phyloP scores from a whole-genome alignment of 2,113 vertebrate genomes.

The Sturnus vulgaris region DNA sequence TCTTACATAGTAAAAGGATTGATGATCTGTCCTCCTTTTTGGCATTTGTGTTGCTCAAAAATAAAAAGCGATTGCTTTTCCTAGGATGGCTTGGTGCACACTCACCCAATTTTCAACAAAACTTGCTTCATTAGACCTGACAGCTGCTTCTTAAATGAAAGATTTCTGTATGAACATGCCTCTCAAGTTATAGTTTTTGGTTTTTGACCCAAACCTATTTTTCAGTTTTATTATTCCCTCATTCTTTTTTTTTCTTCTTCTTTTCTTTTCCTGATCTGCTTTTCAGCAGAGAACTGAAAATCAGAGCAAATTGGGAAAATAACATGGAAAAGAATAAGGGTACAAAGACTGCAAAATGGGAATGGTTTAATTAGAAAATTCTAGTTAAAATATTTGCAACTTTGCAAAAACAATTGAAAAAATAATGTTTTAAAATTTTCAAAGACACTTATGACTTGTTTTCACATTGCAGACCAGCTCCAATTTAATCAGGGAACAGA shows the following conservation, averaged over 20 bases:
- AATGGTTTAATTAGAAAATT: neutral
- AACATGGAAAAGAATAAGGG: neutral
- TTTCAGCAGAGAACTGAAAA: neutral
- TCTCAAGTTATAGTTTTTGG: neutral
- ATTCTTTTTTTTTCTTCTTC: neutral
- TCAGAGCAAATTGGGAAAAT: neutral
- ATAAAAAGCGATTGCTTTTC: neutral
- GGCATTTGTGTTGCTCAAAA: neutral
- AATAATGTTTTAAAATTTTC: neutral
- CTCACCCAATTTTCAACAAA: neutral
- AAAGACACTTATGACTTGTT: neutral
- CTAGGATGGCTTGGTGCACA: neutral
- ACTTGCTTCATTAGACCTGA: neutral
- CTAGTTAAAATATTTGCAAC: neutral
- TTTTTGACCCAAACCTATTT: neutral
- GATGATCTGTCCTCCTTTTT: neutral
- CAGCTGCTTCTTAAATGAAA: neutral
- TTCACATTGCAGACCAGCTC: neutral
- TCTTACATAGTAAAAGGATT: neutral
- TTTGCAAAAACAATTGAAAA: neutral
- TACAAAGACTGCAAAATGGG: neutral
- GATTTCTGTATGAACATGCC: neutral
- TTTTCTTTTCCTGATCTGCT: neutral
- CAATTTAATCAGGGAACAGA: neutral
- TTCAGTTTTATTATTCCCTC: neutral